A percentile compares a stretch with the other conserved stretches of the same genome.
Evolutionary conservation across 2,888 invertebrate species (phyloP).

Genomic region (Parthenolecanium corni): DNA sequence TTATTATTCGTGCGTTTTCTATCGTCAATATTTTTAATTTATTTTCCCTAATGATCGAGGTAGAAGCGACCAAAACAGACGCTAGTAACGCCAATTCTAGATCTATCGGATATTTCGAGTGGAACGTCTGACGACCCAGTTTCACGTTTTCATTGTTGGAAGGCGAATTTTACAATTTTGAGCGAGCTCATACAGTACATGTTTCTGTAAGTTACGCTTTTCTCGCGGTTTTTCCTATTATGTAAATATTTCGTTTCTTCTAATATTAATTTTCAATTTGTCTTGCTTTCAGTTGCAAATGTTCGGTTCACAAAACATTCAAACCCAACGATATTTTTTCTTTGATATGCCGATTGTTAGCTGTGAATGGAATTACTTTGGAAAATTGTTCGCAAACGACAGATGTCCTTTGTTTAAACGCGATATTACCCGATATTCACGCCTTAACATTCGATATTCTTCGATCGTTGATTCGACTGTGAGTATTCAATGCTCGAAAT

Average conservation of each 20-base stretch:
- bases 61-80: neutral
- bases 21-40: too few species aligned
- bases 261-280: neutral
- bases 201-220: conserved; percentile 27
- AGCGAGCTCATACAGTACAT: conserved; percentile 26
- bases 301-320: conserved; percentile 29
- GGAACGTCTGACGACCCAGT: neutral
- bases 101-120: neutral
- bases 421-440: conserved; percentile 30
- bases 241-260: neutral
- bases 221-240: neutral
- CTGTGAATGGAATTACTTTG: conserved; percentile 28
- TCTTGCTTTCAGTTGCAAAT: conserved; percentile 28
- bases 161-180: conserved; percentile 19
- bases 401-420: conserved; percentile 28
- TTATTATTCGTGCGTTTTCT: too few species aligned
- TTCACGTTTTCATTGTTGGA: conserved; percentile 25
- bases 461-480: conserved; percentile 30
- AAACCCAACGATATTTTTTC: conserved; percentile 28
- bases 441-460: conserved; percentile 26
- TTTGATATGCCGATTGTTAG: conserved; percentile 27
- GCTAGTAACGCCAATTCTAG: neutral
- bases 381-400: conserved; percentile 17
- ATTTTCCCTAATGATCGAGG: too few species aligned
- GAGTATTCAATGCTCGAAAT: too few species aligned